These are phyloP conservation scores for Proteles cristata DNA, from an alignment of 2,113 vertebrate genomes.

Conservation along the genomic window DNA sequence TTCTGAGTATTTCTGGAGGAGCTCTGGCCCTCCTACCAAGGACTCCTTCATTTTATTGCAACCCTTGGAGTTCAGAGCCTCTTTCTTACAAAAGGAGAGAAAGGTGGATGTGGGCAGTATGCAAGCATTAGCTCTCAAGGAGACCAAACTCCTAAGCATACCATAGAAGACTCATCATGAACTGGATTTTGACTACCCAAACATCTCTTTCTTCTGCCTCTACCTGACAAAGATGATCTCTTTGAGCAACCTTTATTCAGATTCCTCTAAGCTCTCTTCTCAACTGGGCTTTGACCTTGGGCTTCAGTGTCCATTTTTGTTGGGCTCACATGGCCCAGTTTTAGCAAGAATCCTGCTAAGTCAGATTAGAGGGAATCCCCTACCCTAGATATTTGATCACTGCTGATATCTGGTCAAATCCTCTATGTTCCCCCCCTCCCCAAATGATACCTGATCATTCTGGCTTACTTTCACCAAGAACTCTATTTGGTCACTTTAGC, in stretches of 20 bases:
- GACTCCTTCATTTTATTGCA: slow-evolving; percentile 6
- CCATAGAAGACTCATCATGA: background rate
- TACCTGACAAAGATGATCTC: background rate
- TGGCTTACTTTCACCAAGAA: background rate
- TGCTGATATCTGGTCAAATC: background rate
- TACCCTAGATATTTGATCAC: background rate
- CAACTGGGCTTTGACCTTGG: background rate
- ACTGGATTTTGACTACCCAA: background rate
- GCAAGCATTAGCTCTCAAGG: background rate
- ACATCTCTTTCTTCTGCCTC: background rate
- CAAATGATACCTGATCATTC: background rate
- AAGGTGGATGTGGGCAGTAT: background rate
- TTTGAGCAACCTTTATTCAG: background rate
- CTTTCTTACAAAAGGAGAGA: background rate
- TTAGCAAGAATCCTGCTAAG: background rate
- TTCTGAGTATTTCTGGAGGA: slow-evolving; percentile 19
- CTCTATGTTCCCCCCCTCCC: background rate
- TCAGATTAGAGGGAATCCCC: background rate
- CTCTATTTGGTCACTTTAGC: background rate
- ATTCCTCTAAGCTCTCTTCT: background rate
- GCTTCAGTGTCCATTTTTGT: background rate
- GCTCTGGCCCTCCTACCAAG: background rate
- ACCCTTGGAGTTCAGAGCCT: background rate
- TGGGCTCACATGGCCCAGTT: background rate
- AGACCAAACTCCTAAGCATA: background rate